Percentiles rank a stretch among this genome's conserved stretches.
Conservation (phyloP, 1,140 invertebrate species). For the Euschistus heros region DNA sequence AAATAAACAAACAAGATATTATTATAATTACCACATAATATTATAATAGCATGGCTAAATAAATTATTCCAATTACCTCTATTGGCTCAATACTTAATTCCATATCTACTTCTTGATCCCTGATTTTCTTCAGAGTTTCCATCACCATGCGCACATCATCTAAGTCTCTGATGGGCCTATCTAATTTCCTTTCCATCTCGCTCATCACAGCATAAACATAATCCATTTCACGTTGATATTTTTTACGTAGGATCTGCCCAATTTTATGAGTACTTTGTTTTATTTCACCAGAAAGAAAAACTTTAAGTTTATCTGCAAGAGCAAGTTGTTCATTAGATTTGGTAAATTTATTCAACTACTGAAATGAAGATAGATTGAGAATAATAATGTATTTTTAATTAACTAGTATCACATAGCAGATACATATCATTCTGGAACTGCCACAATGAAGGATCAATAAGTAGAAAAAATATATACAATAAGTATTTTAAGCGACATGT, state of each 20-base stretch:
- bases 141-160: slow-evolving; percentile 89
- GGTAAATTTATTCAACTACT: slow-evolving; percentile 1
- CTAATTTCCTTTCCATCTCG: slow-evolving; percentile 79
- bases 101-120: slow-evolving; percentile 91
- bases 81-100: slow-evolving; percentile 87
- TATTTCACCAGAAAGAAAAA: slow-evolving; percentile 72
- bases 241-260: slow-evolving; percentile 82
- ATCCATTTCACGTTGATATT: slow-evolving; percentile 88
- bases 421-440: too few relatives aligned
- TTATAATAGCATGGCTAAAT: too few relatives aligned
- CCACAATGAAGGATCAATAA: too few relatives aligned
- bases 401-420: too few relatives aligned
- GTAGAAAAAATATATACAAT: too few relatives aligned
- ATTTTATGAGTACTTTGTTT: slow-evolving; percentile 65
- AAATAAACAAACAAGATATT: too few relatives aligned
- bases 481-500: too few relatives aligned
- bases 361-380: neutral
- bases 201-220: slow-evolving; percentile 86
- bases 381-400: neutral
- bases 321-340: neutral
- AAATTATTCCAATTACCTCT: slow-evolving; percentile 47
- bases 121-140: slow-evolving; percentile 84
- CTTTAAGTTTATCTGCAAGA: slow-evolving; percentile 69
- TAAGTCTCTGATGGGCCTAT: slow-evolving; percentile 75
- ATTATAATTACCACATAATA: too few relatives aligned